A percentile compares a stretch with the other conserved stretches of the same genome.
Conservation (phyloP, 1,140 invertebrate genomes). For the Wiebesia pumilae region DNA sequence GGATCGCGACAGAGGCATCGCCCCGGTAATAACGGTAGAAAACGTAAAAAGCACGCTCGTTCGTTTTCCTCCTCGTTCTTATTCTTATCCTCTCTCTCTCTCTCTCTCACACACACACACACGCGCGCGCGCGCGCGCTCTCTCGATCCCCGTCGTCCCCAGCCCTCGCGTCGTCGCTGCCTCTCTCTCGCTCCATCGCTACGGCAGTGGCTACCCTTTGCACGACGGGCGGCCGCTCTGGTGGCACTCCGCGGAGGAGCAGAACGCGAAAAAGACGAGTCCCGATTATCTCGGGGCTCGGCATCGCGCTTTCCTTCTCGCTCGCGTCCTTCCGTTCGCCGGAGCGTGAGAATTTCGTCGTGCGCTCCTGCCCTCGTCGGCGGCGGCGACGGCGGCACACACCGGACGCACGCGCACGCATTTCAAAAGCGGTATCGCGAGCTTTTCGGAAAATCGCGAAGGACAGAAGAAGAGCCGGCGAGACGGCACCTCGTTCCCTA, state of each 20-base stretch:
- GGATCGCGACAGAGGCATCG: slow-evolving; percentile 17
- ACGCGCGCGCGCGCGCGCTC: too few species aligned
- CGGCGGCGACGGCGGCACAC: background rate
- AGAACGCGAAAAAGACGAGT: background rate
- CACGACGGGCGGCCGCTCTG: background rate
- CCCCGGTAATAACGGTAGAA: slow-evolving; percentile 28
- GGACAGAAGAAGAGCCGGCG: background rate
- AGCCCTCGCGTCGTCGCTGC: background rate
- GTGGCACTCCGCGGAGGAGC: too few species aligned
- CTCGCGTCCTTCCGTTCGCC: slow-evolving; percentile 40
- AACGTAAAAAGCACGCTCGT: slow-evolving; percentile 13
- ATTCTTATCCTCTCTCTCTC: background rate
- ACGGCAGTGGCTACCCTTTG: background rate
- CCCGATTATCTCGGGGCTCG: background rate
- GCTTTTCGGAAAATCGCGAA: background rate
- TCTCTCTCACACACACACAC: too few species aligned
- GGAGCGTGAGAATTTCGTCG: slow-evolving; percentile 31
- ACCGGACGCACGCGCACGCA: background rate
- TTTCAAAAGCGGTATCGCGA: background rate
- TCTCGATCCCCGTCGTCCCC: background rate
- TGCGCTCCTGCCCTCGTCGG: background rate
- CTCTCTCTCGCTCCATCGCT: background rate
- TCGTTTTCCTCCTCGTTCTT: background rate
- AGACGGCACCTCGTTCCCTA: background rate
- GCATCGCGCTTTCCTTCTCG: background rate